Evolutionary conservation across 2,113 vertebrate genomes (phyloP).

Genomic region (Psephotus haematonotus): DNA sequence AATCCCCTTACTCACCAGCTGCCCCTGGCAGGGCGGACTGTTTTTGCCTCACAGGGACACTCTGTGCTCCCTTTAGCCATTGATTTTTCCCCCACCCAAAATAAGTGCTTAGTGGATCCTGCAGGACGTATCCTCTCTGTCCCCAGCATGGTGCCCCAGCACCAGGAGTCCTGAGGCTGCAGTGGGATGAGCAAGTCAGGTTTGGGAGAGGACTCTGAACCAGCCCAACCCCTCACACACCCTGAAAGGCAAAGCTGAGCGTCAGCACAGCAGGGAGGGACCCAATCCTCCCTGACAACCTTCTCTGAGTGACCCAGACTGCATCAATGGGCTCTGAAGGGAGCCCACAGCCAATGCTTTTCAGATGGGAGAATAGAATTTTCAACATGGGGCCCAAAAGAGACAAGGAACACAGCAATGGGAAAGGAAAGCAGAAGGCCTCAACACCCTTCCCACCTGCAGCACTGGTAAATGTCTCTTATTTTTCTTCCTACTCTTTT

Average conservation of each 20-base stretch:
- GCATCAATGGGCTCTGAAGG: background rate
- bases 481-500: background rate
- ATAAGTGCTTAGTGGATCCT: background rate
- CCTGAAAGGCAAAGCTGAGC: background rate
- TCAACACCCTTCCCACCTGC: background rate
- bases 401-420: background rate
- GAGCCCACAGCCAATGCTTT: background rate
- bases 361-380: background rate
- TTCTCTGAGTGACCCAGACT: background rate
- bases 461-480: conserved; percentile 12
- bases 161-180: background rate
- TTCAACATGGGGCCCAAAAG: background rate
- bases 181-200: background rate
- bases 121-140: fast-evolving
- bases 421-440: background rate
- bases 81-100: background rate
- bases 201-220: background rate
- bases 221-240: background rate
- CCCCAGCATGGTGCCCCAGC: fast-evolving
- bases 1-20: background rate
- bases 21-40: background rate
- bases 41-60: background rate
- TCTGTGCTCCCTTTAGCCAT: background rate
- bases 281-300: background rate
- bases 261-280: background rate